phyloP scores from a whole-genome alignment of 1,140 invertebrate species.

The Druon quercuslanigerum region DNA sequence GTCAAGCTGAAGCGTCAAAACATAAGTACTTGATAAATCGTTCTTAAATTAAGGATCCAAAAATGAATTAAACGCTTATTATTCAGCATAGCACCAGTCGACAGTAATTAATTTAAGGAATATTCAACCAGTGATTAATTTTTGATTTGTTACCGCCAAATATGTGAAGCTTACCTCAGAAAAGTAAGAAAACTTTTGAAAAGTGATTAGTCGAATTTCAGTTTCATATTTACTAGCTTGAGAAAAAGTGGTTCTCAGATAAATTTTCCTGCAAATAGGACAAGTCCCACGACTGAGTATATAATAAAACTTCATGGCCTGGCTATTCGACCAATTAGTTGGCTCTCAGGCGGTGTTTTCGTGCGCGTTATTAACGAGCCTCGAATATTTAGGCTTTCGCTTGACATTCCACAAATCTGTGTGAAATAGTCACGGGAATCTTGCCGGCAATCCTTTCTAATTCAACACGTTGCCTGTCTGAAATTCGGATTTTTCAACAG shows the following conservation, averaged over 20 bases:
- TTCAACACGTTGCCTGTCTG: too few species aligned
- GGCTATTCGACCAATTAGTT: slow-evolving; percentile 15
- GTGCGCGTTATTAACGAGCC: slow-evolving; percentile 10
- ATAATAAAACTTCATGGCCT: neutral
- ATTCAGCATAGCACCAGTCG: slow-evolving; percentile 10
- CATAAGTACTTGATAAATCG: neutral
- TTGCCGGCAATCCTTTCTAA: neutral
- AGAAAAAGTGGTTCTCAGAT: slow-evolving; percentile 7
- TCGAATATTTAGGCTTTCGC: neutral
- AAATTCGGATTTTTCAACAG: too few species aligned
- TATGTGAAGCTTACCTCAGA: neutral
- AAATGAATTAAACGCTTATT: neutral
- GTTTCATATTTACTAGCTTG: neutral
- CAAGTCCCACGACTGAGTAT: slow-evolving; percentile 5
- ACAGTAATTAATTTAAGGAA: slow-evolving; percentile 18
- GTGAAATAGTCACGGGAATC: neutral
- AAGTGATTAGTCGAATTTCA: slow-evolving; percentile 12
- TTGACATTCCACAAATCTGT: neutral
- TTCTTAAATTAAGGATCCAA: slow-evolving; percentile 2
- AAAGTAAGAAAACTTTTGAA: neutral
- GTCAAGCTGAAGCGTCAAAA: neutral
- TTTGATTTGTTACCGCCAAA: slow-evolving; percentile 13
- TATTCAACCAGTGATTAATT: slow-evolving; percentile 7
- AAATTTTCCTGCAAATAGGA: slow-evolving; percentile 18
- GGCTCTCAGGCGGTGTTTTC: neutral